Conservation (phyloP, 37 sponge, comb jelly and placozoan genomes). For the Eunapius fragilis region DNA sequence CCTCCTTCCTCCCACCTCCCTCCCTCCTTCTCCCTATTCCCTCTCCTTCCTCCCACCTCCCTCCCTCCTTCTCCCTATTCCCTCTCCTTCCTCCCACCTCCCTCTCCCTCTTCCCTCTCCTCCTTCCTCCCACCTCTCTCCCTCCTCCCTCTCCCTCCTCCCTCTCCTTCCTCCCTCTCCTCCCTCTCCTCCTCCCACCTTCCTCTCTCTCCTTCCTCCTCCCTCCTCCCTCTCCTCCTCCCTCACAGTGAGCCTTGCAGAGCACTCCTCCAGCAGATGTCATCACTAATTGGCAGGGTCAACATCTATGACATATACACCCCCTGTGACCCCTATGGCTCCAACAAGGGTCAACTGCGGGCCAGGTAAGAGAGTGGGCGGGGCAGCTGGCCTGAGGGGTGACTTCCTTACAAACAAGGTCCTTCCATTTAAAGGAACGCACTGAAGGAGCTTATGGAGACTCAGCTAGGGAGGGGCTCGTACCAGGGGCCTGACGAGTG, state of each 20-base stretch:
- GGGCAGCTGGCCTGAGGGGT: background rate
- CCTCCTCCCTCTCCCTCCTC: background rate
- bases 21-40: no score
- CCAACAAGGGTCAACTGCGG: slow-evolving; percentile 9
- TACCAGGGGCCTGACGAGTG: slow-evolving; percentile 53
- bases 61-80: background rate
- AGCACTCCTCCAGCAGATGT: slow-evolving; percentile 22
- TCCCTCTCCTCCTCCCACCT: no score
- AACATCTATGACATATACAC: slow-evolving; percentile 73
- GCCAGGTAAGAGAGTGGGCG: slow-evolving; percentile 5
- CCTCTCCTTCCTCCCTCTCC: background rate
- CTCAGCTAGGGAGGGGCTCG: background rate
- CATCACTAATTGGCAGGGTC: slow-evolving; percentile 40
- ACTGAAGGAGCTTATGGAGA: slow-evolving; percentile 24
- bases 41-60: no score
- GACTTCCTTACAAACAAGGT: background rate
- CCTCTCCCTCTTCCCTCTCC: background rate
- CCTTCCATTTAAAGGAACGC: slow-evolving; percentile 25
- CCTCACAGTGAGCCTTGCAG: slow-evolving; percentile 19
- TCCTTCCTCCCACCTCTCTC: no score
- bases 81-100: background rate
- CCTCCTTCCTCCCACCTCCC: no score
- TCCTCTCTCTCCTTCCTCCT: background rate
- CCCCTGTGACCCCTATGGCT: slow-evolving; percentile 32
- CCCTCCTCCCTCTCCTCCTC: background rate